Base-by-base conservation (phyloP, 2,888 invertebrate genomes). In the Tuta absoluta region DNA sequence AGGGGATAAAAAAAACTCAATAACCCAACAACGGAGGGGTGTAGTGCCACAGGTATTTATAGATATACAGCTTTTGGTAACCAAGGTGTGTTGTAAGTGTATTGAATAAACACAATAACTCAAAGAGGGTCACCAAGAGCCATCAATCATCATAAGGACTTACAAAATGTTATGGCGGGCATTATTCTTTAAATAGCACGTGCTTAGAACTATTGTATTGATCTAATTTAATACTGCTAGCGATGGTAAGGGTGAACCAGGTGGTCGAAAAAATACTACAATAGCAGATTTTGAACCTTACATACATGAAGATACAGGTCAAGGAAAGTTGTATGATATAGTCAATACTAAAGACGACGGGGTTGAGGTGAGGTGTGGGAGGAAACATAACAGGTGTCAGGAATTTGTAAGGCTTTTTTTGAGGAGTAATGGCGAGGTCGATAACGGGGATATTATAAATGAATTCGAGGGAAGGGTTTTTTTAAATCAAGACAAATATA, bases 371-470 rank as follows among this genome's bases (percentile, higher is more conserved):
- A 17, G 19, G 51, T 8, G 21, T 11, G 12, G 51, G 33, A n/a
- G n/a, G 23, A 23, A 53, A 53, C 51, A 12, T 21, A n/a, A 33
- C 57, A 57, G 33, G 33, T 57, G 57, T 7, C 33, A 8, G 33
- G 14, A 57, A 17, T 57, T 53, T 53, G 57, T 57, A 28, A n/a
- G 53, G 53, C n/a, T 53, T 23, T 53, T 23, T 51, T 53, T 53
- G 2, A 23, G 14, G 23, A 53, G 23, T 23, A 11, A 23, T 14
- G 23, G 14, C 21, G 24, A 4, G 51, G 51, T 53, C 51, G 21
- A 53, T 53, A 53, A 14, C 24, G 24, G 51, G 11, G 23, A 17
- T 4, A 45, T 45, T 45, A 45, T 5, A 45, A 45, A 45, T 17
- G 4, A n/a, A 45, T 45, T 45, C 4, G 17, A 45, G 45, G 45